A percentile compares a stretch with the other conserved stretches of the same genome.
phyloP scores from a whole-genome alignment of 2,888 invertebrate genomes.

The Ichneumon xanthorius region DNA sequence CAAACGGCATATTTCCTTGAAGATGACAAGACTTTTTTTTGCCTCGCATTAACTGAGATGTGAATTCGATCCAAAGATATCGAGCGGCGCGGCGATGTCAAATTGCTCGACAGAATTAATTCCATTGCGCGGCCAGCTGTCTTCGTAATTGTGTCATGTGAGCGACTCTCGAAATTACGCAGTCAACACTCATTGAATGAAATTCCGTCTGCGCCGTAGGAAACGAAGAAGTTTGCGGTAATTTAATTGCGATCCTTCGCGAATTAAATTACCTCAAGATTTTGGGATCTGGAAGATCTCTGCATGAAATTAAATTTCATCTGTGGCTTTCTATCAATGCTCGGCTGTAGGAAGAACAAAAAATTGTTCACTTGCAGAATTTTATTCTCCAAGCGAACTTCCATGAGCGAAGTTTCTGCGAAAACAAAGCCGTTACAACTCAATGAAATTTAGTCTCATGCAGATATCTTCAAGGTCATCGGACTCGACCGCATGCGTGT shows the following conservation, averaged over 20 bases:
- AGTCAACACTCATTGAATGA: constrained; percentile 24
- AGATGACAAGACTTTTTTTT: neutral
- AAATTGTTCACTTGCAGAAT: too few relatives aligned
- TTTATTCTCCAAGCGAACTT: too few relatives aligned
- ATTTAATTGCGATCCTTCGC: constrained; percentile 25
- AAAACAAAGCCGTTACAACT: too few relatives aligned
- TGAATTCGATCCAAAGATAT: neutral
- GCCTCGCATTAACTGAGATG: neutral
- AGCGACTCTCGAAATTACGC: constrained; percentile 23
- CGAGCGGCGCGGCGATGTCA: neutral
- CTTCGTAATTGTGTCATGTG: neutral
- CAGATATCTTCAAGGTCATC: too few relatives aligned
- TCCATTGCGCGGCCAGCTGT: constrained; percentile 34
- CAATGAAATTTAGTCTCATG: too few relatives aligned
- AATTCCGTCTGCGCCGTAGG: neutral
- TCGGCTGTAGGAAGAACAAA: too few relatives aligned
- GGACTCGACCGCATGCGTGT: too few relatives aligned
- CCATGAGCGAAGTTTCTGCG: too few relatives aligned
- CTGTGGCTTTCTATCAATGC: too few relatives aligned
- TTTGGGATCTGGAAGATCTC: too few relatives aligned
- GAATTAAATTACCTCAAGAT: too few relatives aligned
- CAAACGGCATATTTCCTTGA: neutral
- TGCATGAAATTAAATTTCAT: too few relatives aligned
- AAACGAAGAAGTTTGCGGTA: constrained; percentile 7
- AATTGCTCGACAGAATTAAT: neutral